Conservation (phyloP, 2,113 vertebrate genomes). For the Channa maculata region DNA sequence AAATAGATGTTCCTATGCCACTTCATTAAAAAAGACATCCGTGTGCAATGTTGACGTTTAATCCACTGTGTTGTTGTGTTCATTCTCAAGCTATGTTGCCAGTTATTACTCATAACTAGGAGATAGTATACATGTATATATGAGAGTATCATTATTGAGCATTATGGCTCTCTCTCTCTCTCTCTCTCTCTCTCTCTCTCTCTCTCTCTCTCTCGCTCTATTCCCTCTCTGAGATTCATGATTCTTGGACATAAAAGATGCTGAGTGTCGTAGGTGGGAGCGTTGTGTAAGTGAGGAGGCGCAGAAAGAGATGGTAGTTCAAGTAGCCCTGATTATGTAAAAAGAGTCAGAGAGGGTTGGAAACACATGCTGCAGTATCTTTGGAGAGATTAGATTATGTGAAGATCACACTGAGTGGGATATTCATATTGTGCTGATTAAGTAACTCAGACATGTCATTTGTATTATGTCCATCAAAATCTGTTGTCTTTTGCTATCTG, state of each 20-base stretch:
- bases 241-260: slow-evolving; percentile 71
- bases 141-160: slow-evolving; percentile 1
- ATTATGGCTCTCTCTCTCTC: slow-evolving; percentile 26
- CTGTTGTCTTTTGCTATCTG: background rate
- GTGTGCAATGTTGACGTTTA: slow-evolving; percentile 13
- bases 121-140: slow-evolving; percentile 45
- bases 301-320: slow-evolving; percentile 65
- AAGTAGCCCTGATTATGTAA: slow-evolving; percentile 76
- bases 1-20: background rate
- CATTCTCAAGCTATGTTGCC: slow-evolving; percentile 47
- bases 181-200: slow-evolving; percentile 19
- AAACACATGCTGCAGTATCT: slow-evolving; percentile 60
- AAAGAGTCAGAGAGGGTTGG: slow-evolving; percentile 57
- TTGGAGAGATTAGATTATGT: slow-evolving; percentile 56
- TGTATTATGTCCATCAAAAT: background rate
- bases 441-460: slow-evolving; percentile 25
- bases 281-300: slow-evolving; percentile 80
- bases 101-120: slow-evolving; percentile 58
- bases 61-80: slow-evolving; percentile 16
- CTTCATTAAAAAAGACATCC: background rate
- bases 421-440: slow-evolving; percentile 26
- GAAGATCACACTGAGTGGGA: slow-evolving; percentile 39
- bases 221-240: slow-evolving; percentile 43
- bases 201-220: slow-evolving; percentile 21
- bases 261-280: slow-evolving; percentile 76